Conservation (phyloP, 2,888 invertebrate genomes). For the Alitta virens region DNA sequence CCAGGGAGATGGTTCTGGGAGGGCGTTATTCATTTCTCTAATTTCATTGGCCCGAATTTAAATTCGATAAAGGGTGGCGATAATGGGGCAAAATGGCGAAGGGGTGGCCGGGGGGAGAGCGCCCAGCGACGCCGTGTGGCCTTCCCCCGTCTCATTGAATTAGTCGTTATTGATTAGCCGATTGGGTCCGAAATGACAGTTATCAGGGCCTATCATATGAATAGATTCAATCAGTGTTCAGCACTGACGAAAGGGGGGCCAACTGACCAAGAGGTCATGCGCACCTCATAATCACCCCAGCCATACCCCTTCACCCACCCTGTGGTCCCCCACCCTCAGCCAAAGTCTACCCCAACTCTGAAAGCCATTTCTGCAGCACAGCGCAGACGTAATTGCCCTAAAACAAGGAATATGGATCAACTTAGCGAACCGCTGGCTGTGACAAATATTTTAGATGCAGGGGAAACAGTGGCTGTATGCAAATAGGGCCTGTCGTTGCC, state of each 20-base stretch:
- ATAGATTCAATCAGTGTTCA: constrained; percentile 16
- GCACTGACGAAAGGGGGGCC: not conserved
- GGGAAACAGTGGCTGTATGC: constrained; percentile 5
- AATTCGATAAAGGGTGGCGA: constrained; percentile 6
- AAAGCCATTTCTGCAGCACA: no score
- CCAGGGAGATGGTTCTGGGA: constrained; percentile 1
- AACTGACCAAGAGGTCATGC: no score
- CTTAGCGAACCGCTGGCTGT: not conserved
- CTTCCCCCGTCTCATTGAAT: constrained; percentile 7
- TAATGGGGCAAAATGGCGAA: constrained; percentile 1
- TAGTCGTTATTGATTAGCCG: constrained; percentile 11
- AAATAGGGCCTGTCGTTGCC: constrained; percentile 8
- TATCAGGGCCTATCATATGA: constrained; percentile 19
- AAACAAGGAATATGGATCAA: not conserved
- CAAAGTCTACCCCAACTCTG: no score
- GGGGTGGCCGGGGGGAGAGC: not conserved
- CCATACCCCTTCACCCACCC: no score
- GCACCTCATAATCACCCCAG: no score
- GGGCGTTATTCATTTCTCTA: constrained; percentile 18
- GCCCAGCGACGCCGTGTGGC: not conserved
- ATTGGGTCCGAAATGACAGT: constrained; percentile 14
- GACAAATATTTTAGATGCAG: constrained; percentile 16
- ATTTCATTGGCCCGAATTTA: constrained; percentile 16
- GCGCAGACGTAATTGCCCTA: not conserved
- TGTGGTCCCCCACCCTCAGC: no score